Evolutionary conservation across 1,140 invertebrate genomes (phyloP), one percentile per base, ranked within the genome.

Genomic region (Solenopsis invicta): DNA sequence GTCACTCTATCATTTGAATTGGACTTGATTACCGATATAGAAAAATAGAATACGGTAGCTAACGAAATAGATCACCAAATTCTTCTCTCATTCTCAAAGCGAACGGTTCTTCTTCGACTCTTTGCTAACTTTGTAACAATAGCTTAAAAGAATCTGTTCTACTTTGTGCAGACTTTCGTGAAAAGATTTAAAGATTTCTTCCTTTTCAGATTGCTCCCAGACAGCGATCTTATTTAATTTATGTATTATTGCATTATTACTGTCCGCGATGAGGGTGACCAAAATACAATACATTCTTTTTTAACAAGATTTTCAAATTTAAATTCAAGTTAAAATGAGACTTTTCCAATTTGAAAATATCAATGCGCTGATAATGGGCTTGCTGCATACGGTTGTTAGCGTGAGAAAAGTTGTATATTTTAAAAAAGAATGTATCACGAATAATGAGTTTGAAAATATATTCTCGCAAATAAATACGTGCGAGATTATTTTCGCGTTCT

Each of bases 401-500:
- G 24, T 4, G 13, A 67, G 34, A 24, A 29, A 54, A 54, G 18
- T 34, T 76, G 34, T 61, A 78, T 37, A 13, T 54, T 37, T 4
- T 37, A 24, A 80, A 69, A 76, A 45, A 69, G 6, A 50, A 21
- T 34, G 1, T 59, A 13, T 10, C 54, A 12, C 21, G 62, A 34
- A 37, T 78, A 80, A 80, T 37, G 34, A 80, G 29, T 37, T 80
- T 77, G 6, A 37, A 81, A 71, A 81, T 54, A 54, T 71, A 54
- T 81, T 67, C 77, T 34, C 24, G 61, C 48, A 69, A 67, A 50
- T 67, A 18, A 18, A 80, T 69, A 59, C 45, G 13, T 2, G 29
- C 18, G 21, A 54, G 24, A 24, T 80, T 54, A 80, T 54, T 69
- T 52, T 67, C 21, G 48, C 13, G 29, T 69, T 67, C 13, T 21